These are phyloP conservation scores for Cerceris rybyensis DNA, from an alignment of 2,888 invertebrate genomes.

Conservation along the genomic window DNA sequence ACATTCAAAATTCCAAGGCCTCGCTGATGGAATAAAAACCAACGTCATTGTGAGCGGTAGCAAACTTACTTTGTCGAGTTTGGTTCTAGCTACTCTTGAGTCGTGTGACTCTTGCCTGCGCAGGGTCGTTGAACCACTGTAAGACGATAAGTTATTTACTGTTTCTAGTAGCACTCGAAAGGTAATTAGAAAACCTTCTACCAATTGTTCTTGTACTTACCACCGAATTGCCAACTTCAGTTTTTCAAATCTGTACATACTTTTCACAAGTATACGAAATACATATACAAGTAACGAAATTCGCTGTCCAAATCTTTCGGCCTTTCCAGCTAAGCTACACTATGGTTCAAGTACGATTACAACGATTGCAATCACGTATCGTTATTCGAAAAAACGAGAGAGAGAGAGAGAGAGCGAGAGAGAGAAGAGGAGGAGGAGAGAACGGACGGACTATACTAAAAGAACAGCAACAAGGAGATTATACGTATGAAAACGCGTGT, in stretches of 20 bases:
- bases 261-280: not conserved
- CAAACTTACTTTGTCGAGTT: constrained; percentile 55
- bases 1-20: not conserved
- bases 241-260: constrained; percentile 49
- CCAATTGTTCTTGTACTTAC: constrained; percentile 43
- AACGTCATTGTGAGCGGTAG: not conserved
- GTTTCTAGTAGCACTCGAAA: not conserved
- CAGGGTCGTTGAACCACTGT: constrained; percentile 23
- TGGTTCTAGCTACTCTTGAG: not conserved
- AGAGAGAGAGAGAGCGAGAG: no score
- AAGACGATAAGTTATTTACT: constrained; percentile 18
- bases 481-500: not conserved
- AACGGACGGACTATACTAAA: no score
- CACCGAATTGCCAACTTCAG: constrained; percentile 34
- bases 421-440: no score
- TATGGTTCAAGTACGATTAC: no score
- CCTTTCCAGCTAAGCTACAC: not conserved
- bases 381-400: no score
- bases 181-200: not conserved
- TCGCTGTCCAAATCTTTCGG: not conserved
- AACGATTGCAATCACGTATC: no score
- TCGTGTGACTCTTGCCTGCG: not conserved
- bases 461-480: not conserved
- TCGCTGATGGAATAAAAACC: not conserved
- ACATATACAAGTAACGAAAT: not conserved